phyloP scores from a whole-genome alignment of 2,888 invertebrate genomes.

The Barypeithes pellucidus region DNA sequence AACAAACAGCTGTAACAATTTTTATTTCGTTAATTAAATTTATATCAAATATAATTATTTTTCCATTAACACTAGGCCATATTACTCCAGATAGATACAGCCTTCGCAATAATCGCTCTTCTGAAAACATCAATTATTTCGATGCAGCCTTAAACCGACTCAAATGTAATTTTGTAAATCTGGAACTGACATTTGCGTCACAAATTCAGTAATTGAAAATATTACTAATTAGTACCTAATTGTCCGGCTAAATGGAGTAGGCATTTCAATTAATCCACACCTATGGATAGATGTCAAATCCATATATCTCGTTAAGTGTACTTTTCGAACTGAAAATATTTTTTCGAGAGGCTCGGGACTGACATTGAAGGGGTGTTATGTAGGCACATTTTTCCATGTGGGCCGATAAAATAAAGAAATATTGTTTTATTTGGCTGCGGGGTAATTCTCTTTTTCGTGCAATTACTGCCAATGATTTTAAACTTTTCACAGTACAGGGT shows the following conservation, averaged over 20 bases:
- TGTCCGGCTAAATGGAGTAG: slow-evolving; percentile 49
- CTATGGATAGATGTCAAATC: slow-evolving; percentile 43
- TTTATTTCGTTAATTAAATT: too few species aligned
- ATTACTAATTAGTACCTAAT: slow-evolving; percentile 51
- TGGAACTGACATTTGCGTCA: slow-evolving; percentile 47
- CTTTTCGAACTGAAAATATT: slow-evolving; percentile 17
- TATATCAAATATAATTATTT: too few species aligned
- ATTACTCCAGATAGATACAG: not conserved
- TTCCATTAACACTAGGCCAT: too few species aligned
- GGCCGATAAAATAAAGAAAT: not conserved
- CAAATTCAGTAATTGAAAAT: slow-evolving; percentile 47
- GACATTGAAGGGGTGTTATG: not conserved
- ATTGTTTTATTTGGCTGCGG: not conserved
- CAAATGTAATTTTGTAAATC: slow-evolving; percentile 45
- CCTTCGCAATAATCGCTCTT: not conserved
- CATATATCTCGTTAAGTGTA: slow-evolving; percentile 33
- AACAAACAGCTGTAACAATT: too few species aligned
- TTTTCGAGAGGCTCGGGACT: not conserved
- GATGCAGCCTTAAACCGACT: slow-evolving; percentile 1
- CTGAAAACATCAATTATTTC: not conserved
- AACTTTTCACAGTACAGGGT: too few species aligned
- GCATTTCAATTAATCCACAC: slow-evolving; percentile 48
- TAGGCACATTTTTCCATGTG: not conserved
- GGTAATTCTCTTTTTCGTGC: too few species aligned
- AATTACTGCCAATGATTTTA: too few species aligned